Conservation (phyloP, 2,888 invertebrate genomes). For the Stenichneumon culpator region DNA sequence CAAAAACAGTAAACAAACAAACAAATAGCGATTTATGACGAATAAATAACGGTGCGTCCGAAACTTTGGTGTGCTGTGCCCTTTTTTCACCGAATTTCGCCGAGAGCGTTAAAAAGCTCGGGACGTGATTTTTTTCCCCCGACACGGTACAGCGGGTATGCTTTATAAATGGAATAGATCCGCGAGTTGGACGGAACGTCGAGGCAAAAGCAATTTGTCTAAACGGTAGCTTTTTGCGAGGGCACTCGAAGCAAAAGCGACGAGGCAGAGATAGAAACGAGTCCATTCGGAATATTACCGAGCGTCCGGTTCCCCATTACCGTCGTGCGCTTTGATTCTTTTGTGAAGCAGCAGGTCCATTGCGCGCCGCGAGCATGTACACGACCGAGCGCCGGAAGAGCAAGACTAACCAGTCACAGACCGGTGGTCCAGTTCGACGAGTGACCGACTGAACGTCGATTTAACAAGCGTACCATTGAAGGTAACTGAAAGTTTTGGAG, state of each 20-base stretch:
- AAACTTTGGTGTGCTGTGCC: not conserved
- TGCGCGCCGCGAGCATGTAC: conserved; percentile 42
- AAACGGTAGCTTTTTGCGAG: conserved; percentile 75
- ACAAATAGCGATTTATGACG: not conserved
- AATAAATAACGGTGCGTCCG: not conserved
- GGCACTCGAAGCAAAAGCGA: conserved; percentile 74
- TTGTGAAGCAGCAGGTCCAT: conserved; percentile 69
- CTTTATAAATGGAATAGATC: conserved; percentile 23
- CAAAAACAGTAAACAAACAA: not conserved
- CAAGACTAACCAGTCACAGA: conserved; percentile 3
- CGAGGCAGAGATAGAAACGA: conserved; percentile 53
- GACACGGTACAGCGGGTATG: not conserved
- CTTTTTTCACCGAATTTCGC: not conserved
- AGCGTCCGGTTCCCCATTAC: conserved; percentile 71
- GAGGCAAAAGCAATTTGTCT: conserved; percentile 78
- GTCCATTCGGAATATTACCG: conserved; percentile 79
- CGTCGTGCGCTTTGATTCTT: conserved; percentile 75
- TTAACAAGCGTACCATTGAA: not conserved
- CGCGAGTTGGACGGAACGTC: conserved; percentile 50
- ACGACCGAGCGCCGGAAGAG: conserved; percentile 16
- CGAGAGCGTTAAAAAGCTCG: not conserved
- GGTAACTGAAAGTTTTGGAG: not conserved
- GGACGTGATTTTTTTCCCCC: not conserved
- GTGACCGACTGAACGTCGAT: conserved; percentile 28
- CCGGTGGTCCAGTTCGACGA: conserved; percentile 7